phyloP scores from a whole-genome alignment of 2,797 vertebrate species.

The Phataginus tetradactyla region DNA sequence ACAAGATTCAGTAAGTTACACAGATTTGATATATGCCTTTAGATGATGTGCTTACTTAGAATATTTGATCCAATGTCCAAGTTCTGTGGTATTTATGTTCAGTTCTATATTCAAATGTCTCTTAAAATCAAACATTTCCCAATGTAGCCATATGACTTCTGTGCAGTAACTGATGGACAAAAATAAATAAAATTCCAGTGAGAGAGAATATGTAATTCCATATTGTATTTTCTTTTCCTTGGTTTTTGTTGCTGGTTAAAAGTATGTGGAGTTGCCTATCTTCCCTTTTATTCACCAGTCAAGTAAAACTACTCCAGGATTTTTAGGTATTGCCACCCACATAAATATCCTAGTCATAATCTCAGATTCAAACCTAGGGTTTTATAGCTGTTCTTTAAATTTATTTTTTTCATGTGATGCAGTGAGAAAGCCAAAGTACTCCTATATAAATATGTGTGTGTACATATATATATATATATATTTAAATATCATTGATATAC shows the following conservation, averaged over 20 bases:
- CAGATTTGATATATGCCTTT: constrained; percentile 31
- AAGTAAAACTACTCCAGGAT: background rate
- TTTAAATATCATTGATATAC: too few relatives aligned
- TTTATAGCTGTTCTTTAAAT: background rate
- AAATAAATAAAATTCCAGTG: background rate
- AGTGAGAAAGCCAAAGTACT: too few relatives aligned
- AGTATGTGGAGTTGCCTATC: background rate
- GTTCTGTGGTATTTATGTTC: background rate
- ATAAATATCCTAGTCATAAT: background rate
- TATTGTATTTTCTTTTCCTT: background rate
- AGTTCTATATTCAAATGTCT: background rate
- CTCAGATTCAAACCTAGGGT: background rate
- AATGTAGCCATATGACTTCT: background rate
- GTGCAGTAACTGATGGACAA: background rate
- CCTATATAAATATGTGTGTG: too few relatives aligned
- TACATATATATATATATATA: too few relatives aligned
- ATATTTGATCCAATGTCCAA: background rate
- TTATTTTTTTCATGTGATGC: too few relatives aligned
- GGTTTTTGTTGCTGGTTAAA: background rate
- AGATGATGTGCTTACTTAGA: constrained; percentile 31
- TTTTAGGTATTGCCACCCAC: background rate
- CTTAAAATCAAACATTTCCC: constrained; percentile 22
- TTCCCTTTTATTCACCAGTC: background rate
- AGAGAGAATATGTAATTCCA: background rate
- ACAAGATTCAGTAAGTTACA: background rate